Base-by-base conservation (phyloP, 2,113 vertebrate genomes). In the Microtus ochrogaster region DNA sequence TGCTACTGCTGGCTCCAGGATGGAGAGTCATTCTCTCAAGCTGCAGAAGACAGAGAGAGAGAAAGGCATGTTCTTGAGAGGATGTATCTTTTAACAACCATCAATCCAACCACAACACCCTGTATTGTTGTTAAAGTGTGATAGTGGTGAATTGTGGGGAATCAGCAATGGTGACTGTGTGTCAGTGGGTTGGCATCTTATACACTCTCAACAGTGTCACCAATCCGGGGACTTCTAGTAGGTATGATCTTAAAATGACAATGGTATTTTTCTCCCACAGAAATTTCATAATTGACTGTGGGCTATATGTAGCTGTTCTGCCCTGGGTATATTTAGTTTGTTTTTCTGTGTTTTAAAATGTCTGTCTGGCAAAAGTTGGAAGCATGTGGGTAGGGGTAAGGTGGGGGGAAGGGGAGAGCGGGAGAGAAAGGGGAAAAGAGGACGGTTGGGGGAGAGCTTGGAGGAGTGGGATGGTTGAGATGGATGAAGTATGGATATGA, bases 131-230 rank as follows among this genome's bases (percentile, higher is more conserved):
- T 66, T 91, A 55, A 88, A 76, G 28, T 58, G 14, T 93, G 73
- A 87, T 82, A 96, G 55, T 89, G 93, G 93, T 95, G 63, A 96
- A 96, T 94, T 28, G 44, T 58, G 86, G 49, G 19, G 36, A 84
- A 28, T 21, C 36, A 4, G 24, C 89, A 63, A 36, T 63, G 66
- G 21, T 89, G 66, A 93, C 72, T 33, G 33, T 81, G 36, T 36
- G 63, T 22, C 47, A 86, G 78, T 79, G 82, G 72, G 90, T 21
- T 86, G n/a, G n/a, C 49, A 79, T 86, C 68, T 83, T 90, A 65
- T 66, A 81, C 63, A 36, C 11, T 10, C 82, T 47, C 52, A 83
- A 68, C 5, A 55, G 6, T 30, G 21, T 91, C 13, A 41, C 30
- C 28, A 74, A 39, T 41, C 14, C n/a, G 28, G 26, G 12, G 39